phyloP scores from a whole-genome alignment of 1,140 invertebrate genomes.

The Sitophilus oryzae region DNA sequence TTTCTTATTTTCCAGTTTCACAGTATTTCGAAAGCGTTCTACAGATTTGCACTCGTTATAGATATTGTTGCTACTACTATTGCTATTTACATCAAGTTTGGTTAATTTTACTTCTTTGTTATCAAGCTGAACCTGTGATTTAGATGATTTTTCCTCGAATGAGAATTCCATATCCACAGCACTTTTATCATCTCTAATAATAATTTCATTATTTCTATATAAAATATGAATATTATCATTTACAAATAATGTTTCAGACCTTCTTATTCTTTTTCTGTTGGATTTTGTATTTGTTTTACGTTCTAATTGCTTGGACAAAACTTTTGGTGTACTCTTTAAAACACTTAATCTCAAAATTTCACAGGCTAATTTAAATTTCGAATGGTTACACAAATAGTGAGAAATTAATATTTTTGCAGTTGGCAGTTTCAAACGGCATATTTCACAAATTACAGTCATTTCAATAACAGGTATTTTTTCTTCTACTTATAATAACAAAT shows the following conservation, averaged over 20 bases:
- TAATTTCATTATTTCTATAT: constrained; percentile 24
- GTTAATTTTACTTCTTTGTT: not conserved
- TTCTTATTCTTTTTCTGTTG: constrained; percentile 1
- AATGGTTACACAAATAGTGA: constrained; percentile 21
- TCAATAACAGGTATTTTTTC: too few species aligned
- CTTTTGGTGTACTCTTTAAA: constrained; percentile 10
- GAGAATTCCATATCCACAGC: constrained; percentile 27
- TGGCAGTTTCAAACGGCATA: constrained; percentile 14
- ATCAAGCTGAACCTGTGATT: constrained; percentile 8
- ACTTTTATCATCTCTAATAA: constrained; percentile 25
- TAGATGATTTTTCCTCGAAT: constrained; percentile 24
- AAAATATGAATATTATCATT: constrained; percentile 26
- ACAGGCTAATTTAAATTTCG: constrained; percentile 21
- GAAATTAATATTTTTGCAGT: constrained; percentile 14
- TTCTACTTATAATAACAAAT: too few species aligned
- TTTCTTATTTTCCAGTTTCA: too few species aligned
- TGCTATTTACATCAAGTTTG: not conserved
- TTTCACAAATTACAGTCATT: constrained; percentile 15
- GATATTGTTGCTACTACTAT: too few species aligned
- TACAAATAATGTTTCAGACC: constrained; percentile 22
- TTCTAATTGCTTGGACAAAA: constrained; percentile 8
- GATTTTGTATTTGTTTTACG: constrained; percentile 5
- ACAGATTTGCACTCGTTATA: too few species aligned
- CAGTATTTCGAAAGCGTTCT: too few species aligned
- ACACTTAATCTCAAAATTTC: constrained; percentile 19